phyloP scores from a whole-genome alignment of 2,888 invertebrate species.

The Dynastes grantii region DNA sequence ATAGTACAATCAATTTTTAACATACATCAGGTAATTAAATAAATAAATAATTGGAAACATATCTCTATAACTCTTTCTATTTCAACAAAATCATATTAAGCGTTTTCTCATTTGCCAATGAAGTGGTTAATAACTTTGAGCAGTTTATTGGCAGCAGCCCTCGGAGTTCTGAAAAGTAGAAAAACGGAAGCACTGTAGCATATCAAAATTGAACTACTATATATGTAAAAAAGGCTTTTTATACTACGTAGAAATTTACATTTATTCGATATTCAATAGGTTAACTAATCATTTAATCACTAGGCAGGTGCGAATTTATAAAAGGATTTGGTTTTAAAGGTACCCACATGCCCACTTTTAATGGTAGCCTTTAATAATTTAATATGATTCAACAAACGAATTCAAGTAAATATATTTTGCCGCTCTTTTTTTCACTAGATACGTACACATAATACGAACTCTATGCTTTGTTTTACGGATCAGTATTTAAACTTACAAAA shows the following conservation, averaged over 20 bases:
- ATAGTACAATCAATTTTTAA: conserved; percentile 5
- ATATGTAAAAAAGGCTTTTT: not conserved
- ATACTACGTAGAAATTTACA: not conserved
- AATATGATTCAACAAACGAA: too few species aligned
- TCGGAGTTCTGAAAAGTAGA: conserved; percentile 10
- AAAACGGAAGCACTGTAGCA: not conserved
- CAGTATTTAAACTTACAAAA: too few species aligned
- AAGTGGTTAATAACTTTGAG: not conserved
- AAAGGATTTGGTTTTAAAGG: too few species aligned
- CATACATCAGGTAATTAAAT: not conserved
- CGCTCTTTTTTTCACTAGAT: too few species aligned
- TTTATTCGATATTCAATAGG: not conserved
- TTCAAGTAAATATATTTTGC: too few species aligned
- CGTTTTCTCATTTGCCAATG: not conserved
- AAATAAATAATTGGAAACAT: conserved; percentile 6
- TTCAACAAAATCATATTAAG: conserved; percentile 1
- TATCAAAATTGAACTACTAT: not conserved
- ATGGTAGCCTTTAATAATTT: too few species aligned
- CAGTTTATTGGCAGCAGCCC: not conserved
- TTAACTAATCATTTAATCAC: not conserved
- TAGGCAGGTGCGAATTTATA: too few species aligned
- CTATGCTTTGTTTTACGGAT: too few species aligned
- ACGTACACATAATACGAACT: too few species aligned
- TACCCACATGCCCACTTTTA: too few species aligned
- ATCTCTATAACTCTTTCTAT: not conserved